Base-by-base conservation (phyloP, 2,888 invertebrate species). In the Cephus runcator region DNA sequence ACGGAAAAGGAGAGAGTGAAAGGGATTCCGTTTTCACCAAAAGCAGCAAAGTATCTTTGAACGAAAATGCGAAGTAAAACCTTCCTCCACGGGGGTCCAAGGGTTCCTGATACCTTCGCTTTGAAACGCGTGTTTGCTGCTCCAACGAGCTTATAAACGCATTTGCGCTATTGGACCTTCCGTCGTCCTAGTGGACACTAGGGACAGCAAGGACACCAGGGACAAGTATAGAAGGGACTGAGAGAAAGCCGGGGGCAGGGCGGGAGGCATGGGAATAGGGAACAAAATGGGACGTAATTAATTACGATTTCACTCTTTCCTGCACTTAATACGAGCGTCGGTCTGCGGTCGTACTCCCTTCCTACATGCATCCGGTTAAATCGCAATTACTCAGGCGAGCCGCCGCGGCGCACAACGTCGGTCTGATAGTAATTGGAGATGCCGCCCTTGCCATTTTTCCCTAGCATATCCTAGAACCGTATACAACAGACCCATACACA, bases 251-350 rank as follows among this genome's bases (percentile, higher is more conserved):
- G 73, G 69, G 12, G 40, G 4, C n/a, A 23, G 34, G 23, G 12
- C 11, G 40, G 68, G 31, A 75, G 73, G 73, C 36, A 40, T 36
- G 71, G 73, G 73, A 56, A 36, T 78, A 73, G 56, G 68, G 73
- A 79, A 79, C 78, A 80, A 78, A 75, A 69, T 77, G 80, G 83
- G 82, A 86, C 86, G 88, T 87, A 89, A 89, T 89, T 89, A 89
- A 90, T 89, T 88, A 86, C 88, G 87, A 89, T 88, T 89, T 88
- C 87, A 87, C 87, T 88, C 88, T 87, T 89, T 89, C 85, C 86
- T 87, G 86, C 88, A 85, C 86, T 88, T 88, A 87, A 87, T 88
- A 84, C 85, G 82, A 82, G 82, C 84, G 84, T 85, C 84, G 85
- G 84, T 82, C 82, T 86, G 85, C 79, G 87, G 87, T 87, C 83